Base-by-base conservation (phyloP, 1,140 invertebrate genomes). In the Atopsyche davidsoni region DNA sequence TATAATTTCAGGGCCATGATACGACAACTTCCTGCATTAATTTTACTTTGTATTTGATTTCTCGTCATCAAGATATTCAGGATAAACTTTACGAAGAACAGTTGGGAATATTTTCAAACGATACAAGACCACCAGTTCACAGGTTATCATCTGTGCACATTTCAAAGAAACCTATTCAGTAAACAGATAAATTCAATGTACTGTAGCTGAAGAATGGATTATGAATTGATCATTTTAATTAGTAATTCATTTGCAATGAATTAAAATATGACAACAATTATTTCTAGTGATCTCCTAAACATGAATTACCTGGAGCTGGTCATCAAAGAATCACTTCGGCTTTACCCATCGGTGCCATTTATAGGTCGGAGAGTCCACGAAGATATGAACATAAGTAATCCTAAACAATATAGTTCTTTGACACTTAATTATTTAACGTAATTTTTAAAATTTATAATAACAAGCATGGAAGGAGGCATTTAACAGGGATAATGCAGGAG, bases 1-100 rank as follows among this genome's bases (percentile, higher is more conserved):
- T n/a, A n/a, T n/a, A n/a, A n/a, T n/a, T n/a, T n/a, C 80, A 85
- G 78, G 86, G 86, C 3, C 85, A 89, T 61, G 87, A 90, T 60
- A 90, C 87, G 10, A 87, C 85, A 0, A 77, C 83, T 1, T 75
- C 80, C 4, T 82, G 71, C 3, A 69, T 84, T 2, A 63, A 61
- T 21, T 80, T 76, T 60, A 61, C 67, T 19, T 64, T 80, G 9
- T 76, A 75, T 43, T 70, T 70, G 47, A 59, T 81, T 13, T 72
- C 78, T 2, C 67, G 67, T 18, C 60, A 79, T 64, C 66, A 67
- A n/a, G 71, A 75, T 2, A 60, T 75, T 0, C 66, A 79, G 60
- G 55, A 67, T 32, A 78, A 74, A 58, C 53, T 78, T 19, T 66
- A 66, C 9, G 57, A 75, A 17, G 78, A 80, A 58, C 72, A 76